phyloP scores from a whole-genome alignment of 2,888 invertebrate species.

The Acanthosoma haemorrhoidale region DNA sequence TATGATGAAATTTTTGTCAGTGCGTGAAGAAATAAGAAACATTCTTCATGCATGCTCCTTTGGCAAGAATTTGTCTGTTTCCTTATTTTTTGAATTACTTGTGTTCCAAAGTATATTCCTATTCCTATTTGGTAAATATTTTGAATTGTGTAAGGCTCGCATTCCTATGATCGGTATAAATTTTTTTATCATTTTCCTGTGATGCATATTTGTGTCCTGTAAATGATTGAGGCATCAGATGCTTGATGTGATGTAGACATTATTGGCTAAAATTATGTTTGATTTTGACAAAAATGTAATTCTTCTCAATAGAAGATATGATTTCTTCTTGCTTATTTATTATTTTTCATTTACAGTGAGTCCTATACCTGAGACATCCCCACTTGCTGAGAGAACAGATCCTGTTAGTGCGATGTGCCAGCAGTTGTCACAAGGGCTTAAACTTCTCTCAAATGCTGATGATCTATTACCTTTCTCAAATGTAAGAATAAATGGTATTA shows the following conservation, averaged over 20 bases:
- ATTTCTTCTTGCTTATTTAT: neutral
- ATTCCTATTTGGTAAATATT: too few relatives aligned
- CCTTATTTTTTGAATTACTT: too few relatives aligned
- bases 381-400: constrained; percentile 49
- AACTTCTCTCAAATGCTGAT: constrained; percentile 63
- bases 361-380: constrained; percentile 71
- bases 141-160: too few relatives aligned
- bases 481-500: neutral
- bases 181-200: too few relatives aligned
- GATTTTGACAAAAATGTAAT: neutral
- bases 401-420: constrained; percentile 69
- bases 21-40: neutral
- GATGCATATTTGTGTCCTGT: too few relatives aligned
- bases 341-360: constrained; percentile 53
- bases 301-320: neutral
- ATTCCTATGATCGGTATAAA: too few relatives aligned
- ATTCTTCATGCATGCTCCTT: too few relatives aligned
- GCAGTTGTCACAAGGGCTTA: constrained; percentile 68
- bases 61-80: too few relatives aligned
- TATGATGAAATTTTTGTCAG: neutral
- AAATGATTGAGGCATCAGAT: too few relatives aligned
- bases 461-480: constrained; percentile 30
- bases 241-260: neutral
- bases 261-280: neutral
- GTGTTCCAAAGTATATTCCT: too few relatives aligned